Base-by-base conservation (phyloP, 2,888 invertebrate species). In the Lymantria monacha region DNA sequence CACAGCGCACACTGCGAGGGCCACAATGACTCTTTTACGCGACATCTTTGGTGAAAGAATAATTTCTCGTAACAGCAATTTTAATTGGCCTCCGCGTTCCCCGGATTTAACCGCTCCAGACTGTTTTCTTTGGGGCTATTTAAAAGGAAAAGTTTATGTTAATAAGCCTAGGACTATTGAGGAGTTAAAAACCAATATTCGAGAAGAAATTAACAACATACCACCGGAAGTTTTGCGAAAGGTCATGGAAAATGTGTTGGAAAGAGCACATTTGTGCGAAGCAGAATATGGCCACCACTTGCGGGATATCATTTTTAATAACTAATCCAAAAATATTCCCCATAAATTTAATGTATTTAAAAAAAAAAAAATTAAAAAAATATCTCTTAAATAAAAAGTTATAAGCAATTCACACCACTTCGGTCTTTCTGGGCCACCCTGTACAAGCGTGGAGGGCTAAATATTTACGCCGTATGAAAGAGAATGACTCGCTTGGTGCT, bases 1-100 rank as follows among this genome's bases (percentile, higher is more conserved):
- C 30, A 48, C 64, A 55, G 36, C 59, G 56, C 46, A 55, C 43
- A 47, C 59, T 0, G 53, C 54, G 1, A 55, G 48, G 8, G 30
- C 30, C 10, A 33, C 52, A 8, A 49, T 49, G 46, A 10, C 22
- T 1, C 12, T 51, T 11, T n/a, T 45, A 22, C 15, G 30, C 15
- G 40, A 30, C n/a, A 30, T 30, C 11, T 46, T 46, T 9, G 7
- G 14, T 9, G 37, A 9, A 12, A 38, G 22, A 30, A 1, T 46
- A 5, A 40, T 46, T 12, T 30, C 30, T 9, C 37, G 38, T 22
- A n/a, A 9, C 5, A 42, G 52, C 22, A 33, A 53, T 38, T 30
- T 49, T 13, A 14, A 14, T 7, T 48, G 48, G 52, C 48, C 43
- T 12, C 46, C 46, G 5, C 30, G 48, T n/a, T 42, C 42, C 7